Evolutionary conservation across 37 sponge, comb jelly and placozoan species (phyloP).

Genomic region (Cliona cf. orientalis): DNA sequence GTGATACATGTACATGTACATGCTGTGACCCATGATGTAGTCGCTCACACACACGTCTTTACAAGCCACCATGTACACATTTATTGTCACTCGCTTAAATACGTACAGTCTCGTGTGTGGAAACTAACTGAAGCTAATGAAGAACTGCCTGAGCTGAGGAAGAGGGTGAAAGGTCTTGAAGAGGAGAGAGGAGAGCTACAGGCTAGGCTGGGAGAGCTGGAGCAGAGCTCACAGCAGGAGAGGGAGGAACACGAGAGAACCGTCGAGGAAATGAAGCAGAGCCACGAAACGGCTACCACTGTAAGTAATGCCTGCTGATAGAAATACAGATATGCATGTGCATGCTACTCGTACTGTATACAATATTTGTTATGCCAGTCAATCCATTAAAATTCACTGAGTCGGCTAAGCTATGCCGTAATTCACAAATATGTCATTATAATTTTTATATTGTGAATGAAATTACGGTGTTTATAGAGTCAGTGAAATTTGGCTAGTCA

Average conservation of each 20-base stretch:
- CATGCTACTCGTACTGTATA: too few species aligned
- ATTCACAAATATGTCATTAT: too few species aligned
- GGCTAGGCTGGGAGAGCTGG: conserved; percentile 2
- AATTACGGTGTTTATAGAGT: too few species aligned
- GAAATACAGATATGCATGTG: too few species aligned
- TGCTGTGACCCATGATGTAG: neutral
- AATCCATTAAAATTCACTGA: too few species aligned
- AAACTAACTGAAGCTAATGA: conserved; percentile 30
- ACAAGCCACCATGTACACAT: neutral
- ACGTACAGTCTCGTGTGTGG: conserved; percentile 28
- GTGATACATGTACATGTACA: neutral
- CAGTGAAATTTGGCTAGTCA: too few species aligned
- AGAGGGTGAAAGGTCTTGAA: neutral
- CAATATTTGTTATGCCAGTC: too few species aligned
- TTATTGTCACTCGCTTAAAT: too few species aligned
- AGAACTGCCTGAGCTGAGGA: conserved; percentile 21
- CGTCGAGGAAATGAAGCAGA: neutral
- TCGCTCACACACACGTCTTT: neutral
- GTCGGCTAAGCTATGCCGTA: too few species aligned
- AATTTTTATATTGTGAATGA: too few species aligned
- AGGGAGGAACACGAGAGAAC: neutral
- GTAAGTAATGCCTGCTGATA: too few species aligned
- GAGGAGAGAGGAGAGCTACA: neutral
- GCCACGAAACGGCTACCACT: conserved; percentile 2
- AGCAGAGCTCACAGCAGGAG: neutral